Evolutionary conservation across 2,888 invertebrate genomes (phyloP), one percentile per base, ranked within the genome.

Genomic region (Heliothis peltigera): DNA sequence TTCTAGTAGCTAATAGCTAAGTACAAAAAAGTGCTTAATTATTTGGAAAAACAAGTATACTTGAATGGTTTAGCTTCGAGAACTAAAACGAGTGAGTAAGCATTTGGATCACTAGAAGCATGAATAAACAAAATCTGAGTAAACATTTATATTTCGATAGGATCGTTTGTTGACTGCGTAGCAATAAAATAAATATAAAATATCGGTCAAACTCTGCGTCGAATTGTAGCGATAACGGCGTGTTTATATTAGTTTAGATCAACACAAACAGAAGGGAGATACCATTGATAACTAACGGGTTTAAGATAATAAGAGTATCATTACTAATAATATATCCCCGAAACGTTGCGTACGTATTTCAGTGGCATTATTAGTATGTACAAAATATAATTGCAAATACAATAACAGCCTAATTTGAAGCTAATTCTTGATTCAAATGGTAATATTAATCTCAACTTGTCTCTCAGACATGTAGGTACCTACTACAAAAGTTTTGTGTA

Each of bases 141-240:
- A 55, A 62, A 62, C 28, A 44, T 39, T 57, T 39, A 15, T 46
- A 51, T 52, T 56, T 46, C 44, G 63, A 52, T 63, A 51, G 32
- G 32, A 49, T 42, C 35, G 22, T 57, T 52, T 25, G 51, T 52
- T 63, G 43, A 44, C 51, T 35, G 46, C n/a, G 46, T 52, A 47
- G 17, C 25, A 57, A 21, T 57, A 49, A 39, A 44, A 63, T 52
- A 52, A 55, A 25, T 17, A 52, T 22, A n/a, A 25, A 15, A 48
- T 8, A 32, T 25, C 17, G 28, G 42, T 43, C 49, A 21, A 60
- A 35, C 15, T 47, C 35, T 52, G n/a, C 18, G 4, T 46, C 19
- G 21, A 46, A 52, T 19, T 39, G 19, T 17, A n/a, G 17, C 42
- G 42, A 42, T 42, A 42, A 17, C 17, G n/a, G 42, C n/a, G 42